phyloP scores from a whole-genome alignment of 2,113 vertebrate species.

The Chunga burmeisteri region DNA sequence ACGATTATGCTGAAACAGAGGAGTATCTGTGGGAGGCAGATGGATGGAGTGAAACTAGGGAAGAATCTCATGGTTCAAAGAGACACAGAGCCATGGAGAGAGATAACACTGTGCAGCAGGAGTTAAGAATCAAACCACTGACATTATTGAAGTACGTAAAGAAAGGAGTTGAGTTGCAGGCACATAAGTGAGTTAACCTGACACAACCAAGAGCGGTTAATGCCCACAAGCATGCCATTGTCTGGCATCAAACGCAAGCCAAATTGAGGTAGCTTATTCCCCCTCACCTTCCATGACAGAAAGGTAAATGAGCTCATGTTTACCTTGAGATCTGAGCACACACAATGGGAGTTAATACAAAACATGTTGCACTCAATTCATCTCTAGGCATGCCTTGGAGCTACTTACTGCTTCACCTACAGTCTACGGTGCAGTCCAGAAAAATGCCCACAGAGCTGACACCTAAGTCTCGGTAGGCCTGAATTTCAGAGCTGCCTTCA shows the following conservation, averaged over 20 bases:
- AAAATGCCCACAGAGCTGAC: not conserved
- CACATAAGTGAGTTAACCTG: not conserved
- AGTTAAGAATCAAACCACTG: not conserved
- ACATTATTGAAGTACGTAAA: not conserved
- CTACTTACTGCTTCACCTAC: not conserved
- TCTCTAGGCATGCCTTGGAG: not conserved
- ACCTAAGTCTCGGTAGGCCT: not conserved
- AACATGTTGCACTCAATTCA: accelerated
- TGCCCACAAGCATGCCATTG: not conserved
- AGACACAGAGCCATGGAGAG: not conserved
- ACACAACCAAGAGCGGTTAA: not conserved
- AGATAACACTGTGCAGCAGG: not conserved
- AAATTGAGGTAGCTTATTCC: not conserved
- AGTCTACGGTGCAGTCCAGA: not conserved
- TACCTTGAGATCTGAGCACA: not conserved
- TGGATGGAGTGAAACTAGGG: not conserved
- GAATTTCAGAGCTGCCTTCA: not conserved
- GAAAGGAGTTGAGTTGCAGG: not conserved
- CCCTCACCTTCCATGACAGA: not conserved
- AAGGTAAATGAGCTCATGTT: not conserved
- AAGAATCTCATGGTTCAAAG: not conserved
- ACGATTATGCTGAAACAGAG: not conserved
- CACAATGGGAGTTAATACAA: not conserved
- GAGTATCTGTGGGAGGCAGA: not conserved
- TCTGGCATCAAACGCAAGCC: not conserved